These are phyloP conservation scores for Heliconius charithonia DNA, from an alignment of 2,888 invertebrate genomes.

Conservation along the genomic window DNA sequence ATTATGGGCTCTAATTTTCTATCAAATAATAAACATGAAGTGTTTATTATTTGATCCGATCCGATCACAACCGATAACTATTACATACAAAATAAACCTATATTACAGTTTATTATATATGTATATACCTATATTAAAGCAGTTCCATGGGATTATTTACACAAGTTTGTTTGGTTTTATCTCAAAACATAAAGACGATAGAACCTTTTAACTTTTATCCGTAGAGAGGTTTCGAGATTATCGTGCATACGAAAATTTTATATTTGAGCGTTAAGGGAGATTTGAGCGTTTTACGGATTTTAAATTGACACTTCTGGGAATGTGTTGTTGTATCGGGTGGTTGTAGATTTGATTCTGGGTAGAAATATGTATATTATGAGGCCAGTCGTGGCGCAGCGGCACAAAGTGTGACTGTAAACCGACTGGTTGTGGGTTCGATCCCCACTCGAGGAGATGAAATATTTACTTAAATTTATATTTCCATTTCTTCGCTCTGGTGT, in stretches of 20 bases:
- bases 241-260: not conserved
- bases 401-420: too few species aligned
- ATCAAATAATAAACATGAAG: too few species aligned
- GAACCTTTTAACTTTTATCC: conserved; percentile 14
- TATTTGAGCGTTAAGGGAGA: not conserved
- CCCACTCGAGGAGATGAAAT: too few species aligned
- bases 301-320: not conserved
- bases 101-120: too few species aligned
- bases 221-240: conserved; percentile 1
- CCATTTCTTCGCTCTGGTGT: too few species aligned
- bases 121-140: too few species aligned
- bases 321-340: not conserved
- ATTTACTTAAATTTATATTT: too few species aligned
- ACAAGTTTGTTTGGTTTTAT: not conserved
- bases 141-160: conserved; percentile 3
- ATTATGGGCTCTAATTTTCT: not conserved
- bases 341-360: conserved; percentile 15
- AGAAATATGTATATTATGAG: not conserved
- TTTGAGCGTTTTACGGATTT: conserved; percentile 4
- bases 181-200: not conserved
- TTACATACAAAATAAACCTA: not conserved
- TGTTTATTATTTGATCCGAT: too few species aligned
- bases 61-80: not conserved
- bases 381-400: too few species aligned
- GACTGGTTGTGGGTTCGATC: too few species aligned